These are phyloP conservation scores for Phrynocephalus forsythii DNA, from an alignment of 2,797 vertebrate genomes.

Conservation along the genomic window DNA sequence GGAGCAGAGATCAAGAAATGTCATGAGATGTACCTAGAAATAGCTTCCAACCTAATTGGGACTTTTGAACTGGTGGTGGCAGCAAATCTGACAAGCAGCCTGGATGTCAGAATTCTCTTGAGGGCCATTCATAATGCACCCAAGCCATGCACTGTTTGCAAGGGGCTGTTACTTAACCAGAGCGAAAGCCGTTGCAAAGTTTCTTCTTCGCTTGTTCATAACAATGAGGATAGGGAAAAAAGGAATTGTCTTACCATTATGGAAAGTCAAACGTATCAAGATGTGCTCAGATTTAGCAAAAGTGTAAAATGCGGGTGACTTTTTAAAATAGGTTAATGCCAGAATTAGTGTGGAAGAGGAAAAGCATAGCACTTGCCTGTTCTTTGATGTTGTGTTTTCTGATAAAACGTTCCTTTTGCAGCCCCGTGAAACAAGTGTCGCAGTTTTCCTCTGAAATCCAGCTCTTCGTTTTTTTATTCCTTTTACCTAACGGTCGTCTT, in stretches of 20 bases:
- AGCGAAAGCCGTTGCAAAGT: not conserved
- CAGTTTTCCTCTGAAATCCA: fast-evolving
- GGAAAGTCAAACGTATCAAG: not conserved
- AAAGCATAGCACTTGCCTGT: not conserved
- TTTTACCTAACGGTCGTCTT: fast-evolving
- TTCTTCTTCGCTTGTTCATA: not conserved
- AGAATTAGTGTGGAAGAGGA: not conserved
- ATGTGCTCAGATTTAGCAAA: not conserved
- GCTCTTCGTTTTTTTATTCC: not conserved
- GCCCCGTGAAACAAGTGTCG: not conserved
- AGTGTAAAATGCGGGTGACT: not conserved
- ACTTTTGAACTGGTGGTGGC: too few species aligned
- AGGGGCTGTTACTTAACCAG: not conserved
- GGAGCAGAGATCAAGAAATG: not conserved
- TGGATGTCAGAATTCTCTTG: not conserved
- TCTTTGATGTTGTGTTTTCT: not conserved
- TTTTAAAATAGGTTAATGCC: fast-evolving
- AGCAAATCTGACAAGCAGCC: not conserved
- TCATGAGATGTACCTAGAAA: not conserved
- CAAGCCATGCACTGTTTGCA: not conserved
- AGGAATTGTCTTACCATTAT: not conserved
- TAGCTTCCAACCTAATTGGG: not conserved
- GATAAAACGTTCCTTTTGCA: not conserved
- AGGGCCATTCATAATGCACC: not conserved
- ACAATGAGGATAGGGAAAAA: not conserved